Conservation (phyloP, 2,797 vertebrate genomes). For the Cynopterus sphinx region DNA sequence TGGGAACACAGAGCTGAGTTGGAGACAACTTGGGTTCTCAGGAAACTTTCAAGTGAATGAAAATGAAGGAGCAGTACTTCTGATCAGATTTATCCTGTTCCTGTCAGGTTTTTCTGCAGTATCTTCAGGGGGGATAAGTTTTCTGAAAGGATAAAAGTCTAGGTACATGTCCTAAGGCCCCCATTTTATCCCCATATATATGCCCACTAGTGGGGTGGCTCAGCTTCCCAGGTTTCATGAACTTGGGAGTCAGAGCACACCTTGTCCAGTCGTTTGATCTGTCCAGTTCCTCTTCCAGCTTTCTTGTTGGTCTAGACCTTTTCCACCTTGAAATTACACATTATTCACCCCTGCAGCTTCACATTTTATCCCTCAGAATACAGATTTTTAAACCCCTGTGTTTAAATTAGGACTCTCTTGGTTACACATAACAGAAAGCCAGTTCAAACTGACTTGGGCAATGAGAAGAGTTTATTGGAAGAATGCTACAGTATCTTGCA, state of each 20-base stretch:
- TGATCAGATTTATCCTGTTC: background rate
- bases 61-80: background rate
- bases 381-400: background rate
- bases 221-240: background rate
- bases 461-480: background rate
- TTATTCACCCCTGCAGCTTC: background rate
- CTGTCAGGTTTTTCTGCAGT: background rate
- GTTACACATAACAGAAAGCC: background rate
- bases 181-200: no score
- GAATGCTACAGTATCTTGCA: background rate
- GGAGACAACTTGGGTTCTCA: background rate
- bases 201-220: background rate
- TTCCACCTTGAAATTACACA: background rate
- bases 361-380: background rate
- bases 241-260: background rate
- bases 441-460: background rate
- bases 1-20: background rate
- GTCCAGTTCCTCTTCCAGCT: background rate
- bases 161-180: background rate
- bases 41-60: background rate
- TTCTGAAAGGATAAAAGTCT: background rate
- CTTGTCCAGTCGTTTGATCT: no score
- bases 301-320: background rate
- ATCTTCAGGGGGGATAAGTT: background rate
- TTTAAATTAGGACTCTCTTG: background rate